phyloP scores from a whole-genome alignment of 1,140 invertebrate species.

The Papilio machaon region DNA sequence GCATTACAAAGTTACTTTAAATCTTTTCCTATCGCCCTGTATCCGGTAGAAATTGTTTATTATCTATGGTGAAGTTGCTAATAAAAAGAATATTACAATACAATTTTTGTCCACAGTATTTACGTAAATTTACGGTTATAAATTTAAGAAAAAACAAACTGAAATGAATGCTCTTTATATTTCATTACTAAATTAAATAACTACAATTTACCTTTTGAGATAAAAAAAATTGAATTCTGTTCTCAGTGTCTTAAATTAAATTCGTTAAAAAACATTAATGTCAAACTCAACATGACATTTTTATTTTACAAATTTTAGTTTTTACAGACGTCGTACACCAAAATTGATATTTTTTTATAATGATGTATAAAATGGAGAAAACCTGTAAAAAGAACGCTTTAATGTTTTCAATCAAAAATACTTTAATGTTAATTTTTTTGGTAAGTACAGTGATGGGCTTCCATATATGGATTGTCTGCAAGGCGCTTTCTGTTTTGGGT shows the following conservation, averaged over 20 bases:
- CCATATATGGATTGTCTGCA: conserved; percentile 25
- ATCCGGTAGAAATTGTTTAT: conserved; percentile 57
- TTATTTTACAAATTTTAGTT: conserved; percentile 10
- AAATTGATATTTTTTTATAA: neutral
- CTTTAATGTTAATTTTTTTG: neutral
- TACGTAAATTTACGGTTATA: neutral
- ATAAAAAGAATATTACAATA: neutral
- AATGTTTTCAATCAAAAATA: conserved; percentile 29
- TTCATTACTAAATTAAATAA: too few relatives aligned
- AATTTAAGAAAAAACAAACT: neutral
- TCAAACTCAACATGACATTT: neutral
- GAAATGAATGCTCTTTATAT: too few relatives aligned
- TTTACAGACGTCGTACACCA: neutral
- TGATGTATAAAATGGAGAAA: neutral
- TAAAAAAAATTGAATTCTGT: neutral
- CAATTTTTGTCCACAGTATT: neutral
- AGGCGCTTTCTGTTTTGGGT: conserved; percentile 1
- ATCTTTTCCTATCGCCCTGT: conserved; percentile 56
- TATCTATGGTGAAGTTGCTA: conserved; percentile 4
- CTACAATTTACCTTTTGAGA: too few relatives aligned
- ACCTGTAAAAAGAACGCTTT: conserved; percentile 1
- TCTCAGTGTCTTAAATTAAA: neutral
- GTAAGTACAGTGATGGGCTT: conserved; percentile 12
- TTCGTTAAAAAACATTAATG: conserved; percentile 6
- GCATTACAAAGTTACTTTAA: conserved; percentile 51